Percentiles rank a stretch among this genome's conserved stretches.
phyloP scores from a whole-genome alignment of 2,888 invertebrate genomes.

The Uropetala carovei region DNA sequence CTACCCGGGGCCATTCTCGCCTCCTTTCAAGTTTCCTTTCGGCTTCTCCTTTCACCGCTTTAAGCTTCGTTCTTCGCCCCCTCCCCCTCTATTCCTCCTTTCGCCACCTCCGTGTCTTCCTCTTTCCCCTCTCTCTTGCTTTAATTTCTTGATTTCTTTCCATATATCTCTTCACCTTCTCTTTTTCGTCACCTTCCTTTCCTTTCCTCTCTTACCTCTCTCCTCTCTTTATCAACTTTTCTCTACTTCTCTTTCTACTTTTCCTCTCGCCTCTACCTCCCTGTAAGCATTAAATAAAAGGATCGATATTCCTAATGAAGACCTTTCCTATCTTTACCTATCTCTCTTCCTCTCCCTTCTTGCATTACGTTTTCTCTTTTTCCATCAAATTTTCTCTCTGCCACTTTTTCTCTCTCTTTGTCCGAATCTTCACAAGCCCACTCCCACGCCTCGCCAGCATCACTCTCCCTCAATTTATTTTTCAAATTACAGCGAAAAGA shows the following conservation, averaged over 20 bases:
- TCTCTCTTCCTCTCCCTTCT: neutral
- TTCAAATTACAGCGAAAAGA: neutral
- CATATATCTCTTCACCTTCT: neutral
- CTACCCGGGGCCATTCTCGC: too few species aligned
- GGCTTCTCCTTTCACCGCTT: too few species aligned
- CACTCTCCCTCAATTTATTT: slow-evolving; percentile 7
- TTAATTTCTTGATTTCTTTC: too few species aligned
- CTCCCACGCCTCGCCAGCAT: neutral
- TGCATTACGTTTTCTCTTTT: neutral
- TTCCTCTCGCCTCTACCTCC: neutral
- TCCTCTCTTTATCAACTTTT: neutral
- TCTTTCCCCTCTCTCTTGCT: too few species aligned
- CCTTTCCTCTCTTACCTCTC: neutral
- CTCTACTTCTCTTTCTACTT: neutral
- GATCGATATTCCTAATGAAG: neutral
- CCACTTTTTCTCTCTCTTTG: neutral
- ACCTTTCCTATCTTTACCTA: neutral
- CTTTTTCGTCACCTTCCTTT: neutral
- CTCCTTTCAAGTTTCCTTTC: too few species aligned
- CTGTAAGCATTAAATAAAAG: neutral
- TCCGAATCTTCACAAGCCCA: neutral
- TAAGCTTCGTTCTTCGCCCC: too few species aligned
- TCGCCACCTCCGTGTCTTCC: too few species aligned
- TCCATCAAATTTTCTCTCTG: neutral
- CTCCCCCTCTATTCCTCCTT: too few species aligned